Evolutionary conservation across 1,140 invertebrate genomes (phyloP), one percentile per base, ranked within the genome.

Genomic region (Dendrolimus punctatus): DNA sequence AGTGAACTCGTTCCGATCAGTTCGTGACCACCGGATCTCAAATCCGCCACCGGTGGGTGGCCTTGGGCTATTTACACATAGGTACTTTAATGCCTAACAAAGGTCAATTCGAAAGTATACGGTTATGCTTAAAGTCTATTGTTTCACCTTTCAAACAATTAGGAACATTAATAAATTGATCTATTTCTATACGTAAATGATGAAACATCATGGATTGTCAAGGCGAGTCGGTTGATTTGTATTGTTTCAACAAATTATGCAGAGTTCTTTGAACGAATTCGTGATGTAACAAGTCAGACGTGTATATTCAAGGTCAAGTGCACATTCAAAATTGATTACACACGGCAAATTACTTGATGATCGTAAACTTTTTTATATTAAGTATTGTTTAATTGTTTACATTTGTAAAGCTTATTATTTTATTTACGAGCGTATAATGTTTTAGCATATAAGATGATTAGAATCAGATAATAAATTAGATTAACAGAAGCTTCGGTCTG

Each of bases 1-100:
- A 62, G 58, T 60, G 58, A 64, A 64, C 64, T 63, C 45, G 56
- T 48, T 56, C 47, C 36, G 58, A 42, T 54, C 8, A 60, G 60
- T 57, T 79, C 76, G 79, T 80, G 81, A 81, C 75, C 70, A 56
- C 59, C 69, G 66, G 73, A 82, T 78, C 68, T 76, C 54, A 66
- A 78, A 73, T 79, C 81, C 71, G 74, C 71, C 59, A 74, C 45
- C 60, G 57, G 59, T 69, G 57, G 76, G 57, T 70, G 67, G 66
- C 81, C 81, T 82, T 85, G 81, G 78, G 71, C 81, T 76, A 82
- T 78, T 71, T 83, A 72, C 66, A 80, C 60, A 71, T 71, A 72
- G 71, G 60, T 72, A 58, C 23, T 3, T 23, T 53, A 50, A 40
- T 62, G 58, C 62, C 54, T 56, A 61, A 52, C 58, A 82, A 84